Percentiles rank a stretch among this genome's conserved stretches.
Conservation (phyloP, 1,140 invertebrate genomes). For the Heliothis virescens region DNA sequence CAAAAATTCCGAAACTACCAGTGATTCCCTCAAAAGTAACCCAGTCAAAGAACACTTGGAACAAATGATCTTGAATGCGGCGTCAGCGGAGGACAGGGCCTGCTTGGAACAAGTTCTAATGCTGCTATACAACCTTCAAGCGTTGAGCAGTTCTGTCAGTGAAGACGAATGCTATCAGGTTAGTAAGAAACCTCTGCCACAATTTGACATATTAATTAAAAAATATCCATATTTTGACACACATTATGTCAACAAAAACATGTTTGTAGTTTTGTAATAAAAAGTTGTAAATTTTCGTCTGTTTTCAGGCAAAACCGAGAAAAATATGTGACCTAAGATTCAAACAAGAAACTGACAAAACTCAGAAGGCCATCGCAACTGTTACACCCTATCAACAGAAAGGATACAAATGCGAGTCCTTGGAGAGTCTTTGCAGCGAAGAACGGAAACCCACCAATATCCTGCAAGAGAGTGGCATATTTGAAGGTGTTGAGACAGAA, state of each 20-base stretch:
- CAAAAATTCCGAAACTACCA: constrained; percentile 76
- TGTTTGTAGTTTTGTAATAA: neutral
- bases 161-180: constrained; percentile 85
- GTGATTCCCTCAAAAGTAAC: constrained; percentile 80
- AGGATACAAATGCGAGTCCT: constrained; percentile 78
- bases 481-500: constrained; percentile 86
- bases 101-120: constrained; percentile 87
- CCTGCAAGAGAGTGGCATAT: constrained; percentile 89
- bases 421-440: constrained; percentile 76
- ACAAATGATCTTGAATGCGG: constrained; percentile 82
- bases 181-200: constrained; percentile 38
- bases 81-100: constrained; percentile 85
- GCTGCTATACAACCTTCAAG: constrained; percentile 87
- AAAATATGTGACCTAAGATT: constrained; percentile 78
- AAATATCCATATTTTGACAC: constrained; percentile 9
- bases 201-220: constrained; percentile 33
- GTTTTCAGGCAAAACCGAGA: constrained; percentile 78
- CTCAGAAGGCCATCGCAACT: constrained; percentile 84
- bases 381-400: constrained; percentile 85
- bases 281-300: constrained; percentile 54
- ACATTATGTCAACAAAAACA: neutral
- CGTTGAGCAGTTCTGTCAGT: constrained; percentile 84
- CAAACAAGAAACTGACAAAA: constrained; percentile 78
- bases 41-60: constrained; percentile 81
- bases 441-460: constrained; percentile 78